Evolutionary conservation across 2,888 invertebrate species (phyloP).

Genomic region (Xylocampa areola): DNA sequence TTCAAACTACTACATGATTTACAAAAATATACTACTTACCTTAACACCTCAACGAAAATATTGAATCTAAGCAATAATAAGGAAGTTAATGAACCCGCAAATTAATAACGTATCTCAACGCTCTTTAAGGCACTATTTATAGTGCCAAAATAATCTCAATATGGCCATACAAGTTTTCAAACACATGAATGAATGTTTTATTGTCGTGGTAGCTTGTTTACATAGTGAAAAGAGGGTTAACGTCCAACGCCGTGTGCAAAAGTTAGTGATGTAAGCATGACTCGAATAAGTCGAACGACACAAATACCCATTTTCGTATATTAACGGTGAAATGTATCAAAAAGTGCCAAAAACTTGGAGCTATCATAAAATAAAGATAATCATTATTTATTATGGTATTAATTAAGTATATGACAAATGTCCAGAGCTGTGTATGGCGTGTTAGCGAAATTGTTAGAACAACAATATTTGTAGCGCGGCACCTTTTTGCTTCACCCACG

Average conservation of each 20-base stretch:
- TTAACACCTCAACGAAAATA: slow-evolving; percentile 1
- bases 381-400: slow-evolving; percentile 55
- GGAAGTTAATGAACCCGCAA: slow-evolving; percentile 23
- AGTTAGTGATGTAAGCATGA: slow-evolving; percentile 54
- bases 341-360: slow-evolving; percentile 22
- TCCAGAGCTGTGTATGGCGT: slow-evolving; percentile 53
- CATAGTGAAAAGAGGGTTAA: slow-evolving; percentile 52
- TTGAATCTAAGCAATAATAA: background rate
- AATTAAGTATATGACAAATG: slow-evolving; percentile 59
- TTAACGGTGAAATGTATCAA: slow-evolving; percentile 55
- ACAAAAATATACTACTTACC: background rate
- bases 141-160: slow-evolving; percentile 33
- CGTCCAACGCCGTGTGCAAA: slow-evolving; percentile 58
- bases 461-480: slow-evolving; percentile 70
- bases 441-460: slow-evolving; percentile 69
- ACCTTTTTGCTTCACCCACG: slow-evolving; percentile 71
- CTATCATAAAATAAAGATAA: slow-evolving; percentile 43
- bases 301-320: slow-evolving; percentile 53
- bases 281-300: slow-evolving; percentile 43
- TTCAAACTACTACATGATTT: too few species aligned
- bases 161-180: slow-evolving; percentile 48
- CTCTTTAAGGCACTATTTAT: slow-evolving; percentile 21
- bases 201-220: slow-evolving; percentile 42
- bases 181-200: slow-evolving; percentile 50
- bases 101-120: slow-evolving; percentile 20